Conservation (phyloP, 2,113 vertebrate species). For the Polyodon spathula region DNA sequence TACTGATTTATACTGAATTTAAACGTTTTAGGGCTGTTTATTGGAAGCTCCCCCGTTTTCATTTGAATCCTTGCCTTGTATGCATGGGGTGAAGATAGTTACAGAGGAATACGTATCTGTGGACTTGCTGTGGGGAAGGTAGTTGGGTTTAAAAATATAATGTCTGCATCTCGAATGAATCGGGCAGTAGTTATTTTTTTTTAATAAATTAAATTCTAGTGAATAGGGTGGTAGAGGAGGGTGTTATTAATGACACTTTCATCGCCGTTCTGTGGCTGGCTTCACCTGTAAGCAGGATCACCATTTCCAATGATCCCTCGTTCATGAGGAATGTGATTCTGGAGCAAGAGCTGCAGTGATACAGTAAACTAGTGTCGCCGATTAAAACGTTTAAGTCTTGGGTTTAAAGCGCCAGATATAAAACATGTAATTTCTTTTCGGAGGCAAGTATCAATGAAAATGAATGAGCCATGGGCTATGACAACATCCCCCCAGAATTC, state of each 20-base stretch:
- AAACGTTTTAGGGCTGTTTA: no score
- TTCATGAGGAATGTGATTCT: neutral
- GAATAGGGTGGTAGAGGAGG: neutral
- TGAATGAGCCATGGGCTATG: neutral
- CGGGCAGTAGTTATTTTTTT: neutral
- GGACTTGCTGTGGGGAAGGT: neutral
- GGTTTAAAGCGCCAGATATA: neutral
- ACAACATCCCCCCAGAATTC: neutral
- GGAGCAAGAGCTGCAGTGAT: neutral
- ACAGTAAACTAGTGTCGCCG: neutral
- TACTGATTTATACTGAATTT: no score
- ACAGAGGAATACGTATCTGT: neutral
- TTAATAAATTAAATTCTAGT: neutral
- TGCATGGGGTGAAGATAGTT: neutral
- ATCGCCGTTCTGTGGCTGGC: neutral
- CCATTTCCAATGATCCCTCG: neutral
- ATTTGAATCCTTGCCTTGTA: no score
- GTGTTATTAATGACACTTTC: neutral
- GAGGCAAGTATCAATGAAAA: neutral
- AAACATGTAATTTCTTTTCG: neutral
- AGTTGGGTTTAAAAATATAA: neutral
- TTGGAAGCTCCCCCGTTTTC: no score
- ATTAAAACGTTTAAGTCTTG: neutral
- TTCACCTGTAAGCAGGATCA: neutral
- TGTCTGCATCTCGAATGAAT: neutral